Percentiles rank a stretch among this genome's conserved stretches.
Conservation (phyloP, 2,797 vertebrate genomes). For the Choloepus didactylus region DNA sequence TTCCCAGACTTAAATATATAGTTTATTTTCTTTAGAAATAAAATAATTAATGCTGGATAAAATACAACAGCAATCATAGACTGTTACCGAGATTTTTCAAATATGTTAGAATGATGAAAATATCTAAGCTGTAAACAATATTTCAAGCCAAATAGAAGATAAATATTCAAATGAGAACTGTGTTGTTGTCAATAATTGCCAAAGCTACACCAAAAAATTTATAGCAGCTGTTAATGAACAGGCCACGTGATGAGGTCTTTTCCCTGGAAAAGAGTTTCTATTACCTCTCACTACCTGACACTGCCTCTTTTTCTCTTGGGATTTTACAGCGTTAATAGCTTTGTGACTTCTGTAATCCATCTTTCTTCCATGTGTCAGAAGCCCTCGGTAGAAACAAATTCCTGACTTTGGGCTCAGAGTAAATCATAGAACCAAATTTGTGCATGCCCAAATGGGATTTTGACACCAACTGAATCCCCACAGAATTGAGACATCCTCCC, state of each 20-base stretch:
- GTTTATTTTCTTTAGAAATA: background rate
- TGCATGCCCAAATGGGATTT: background rate
- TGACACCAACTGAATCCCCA: background rate
- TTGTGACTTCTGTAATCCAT: background rate
- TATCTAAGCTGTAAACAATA: background rate
- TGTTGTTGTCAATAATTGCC: background rate
- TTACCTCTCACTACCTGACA: background rate
- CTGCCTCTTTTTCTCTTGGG: background rate
- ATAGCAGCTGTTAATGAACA: fast-evolving
- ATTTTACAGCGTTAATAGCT: background rate
- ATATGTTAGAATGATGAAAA: background rate
- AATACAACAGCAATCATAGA: background rate
- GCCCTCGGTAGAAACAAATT: conserved; percentile 48
- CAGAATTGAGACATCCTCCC: background rate
- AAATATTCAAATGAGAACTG: background rate
- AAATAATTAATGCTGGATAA: background rate
- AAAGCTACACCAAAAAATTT: fast-evolving
- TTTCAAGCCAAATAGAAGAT: background rate
- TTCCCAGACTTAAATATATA: background rate
- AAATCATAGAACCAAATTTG: conserved; percentile 29
- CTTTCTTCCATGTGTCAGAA: conserved; percentile 51
- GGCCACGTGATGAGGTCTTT: fast-evolving
- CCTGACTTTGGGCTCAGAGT: conserved; percentile 14
- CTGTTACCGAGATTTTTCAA: background rate
- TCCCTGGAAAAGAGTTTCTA: background rate